Evolutionary conservation across 2,888 invertebrate species (phyloP), one percentile per base, ranked within the genome.

Genomic region (Invenusta paracnida): DNA sequence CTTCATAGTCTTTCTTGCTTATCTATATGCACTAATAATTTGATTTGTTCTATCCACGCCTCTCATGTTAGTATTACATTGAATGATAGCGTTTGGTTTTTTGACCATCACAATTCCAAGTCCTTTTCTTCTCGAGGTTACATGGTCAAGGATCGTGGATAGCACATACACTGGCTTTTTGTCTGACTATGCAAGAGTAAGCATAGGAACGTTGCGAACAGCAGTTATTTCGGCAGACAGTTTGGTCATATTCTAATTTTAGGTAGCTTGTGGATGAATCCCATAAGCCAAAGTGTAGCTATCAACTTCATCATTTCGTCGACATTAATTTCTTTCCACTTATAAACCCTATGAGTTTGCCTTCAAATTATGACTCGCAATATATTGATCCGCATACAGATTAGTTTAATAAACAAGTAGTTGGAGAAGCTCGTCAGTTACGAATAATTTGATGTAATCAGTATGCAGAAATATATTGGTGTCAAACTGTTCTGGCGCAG

Each of bases 31-130:
- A 66, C 2, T 27, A 79, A 67, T 67, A 2, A 84, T n/a, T 66
- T 84, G 84, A 84, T 84, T 81, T 11, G 84, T 67, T 5, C 25
- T 84, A 84, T 84, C 84, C 81, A 84, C 84, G 23, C 81, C 84
- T 29, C 84, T 17, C 84, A 84, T 84, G n/a, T 66, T 67, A 11
- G 28, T 84, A 67, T 84, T 84, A 81, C 81, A 84, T 5, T 25
- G 30, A 84, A 84, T 82, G 23, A 82, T 82, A 29, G 31, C 31
- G 17, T 82, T 82, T 5, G 82, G 25, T 28, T 82, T 82, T 5
- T 73, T n/a, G 17, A 73, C 48, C 48, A 48, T 48, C 5, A 48
- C 48, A 11, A 48, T 48, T 11, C 48, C 48, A 11, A 25, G 81
- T 5, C 17, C 48, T 48, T 48, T 48, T 17, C 48, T 48, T 17